Evolutionary conservation across 92 coral and sea anemone genomes (phyloP).

Genomic region (Epizoanthus rinbou): DNA sequence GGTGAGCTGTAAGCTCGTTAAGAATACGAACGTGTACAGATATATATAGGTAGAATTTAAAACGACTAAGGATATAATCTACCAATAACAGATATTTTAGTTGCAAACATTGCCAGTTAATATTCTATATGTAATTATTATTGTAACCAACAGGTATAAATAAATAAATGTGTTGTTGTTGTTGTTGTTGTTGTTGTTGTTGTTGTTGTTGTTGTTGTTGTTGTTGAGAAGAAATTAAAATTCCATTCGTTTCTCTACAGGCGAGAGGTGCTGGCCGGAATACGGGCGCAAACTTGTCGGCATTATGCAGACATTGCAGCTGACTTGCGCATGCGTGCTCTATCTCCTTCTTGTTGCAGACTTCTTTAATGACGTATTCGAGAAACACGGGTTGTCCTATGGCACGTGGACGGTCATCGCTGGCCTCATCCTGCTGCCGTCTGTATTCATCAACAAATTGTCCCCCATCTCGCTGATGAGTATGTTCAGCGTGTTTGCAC

Average conservation of each 20-base stretch:
- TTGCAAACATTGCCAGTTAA: too few relatives aligned
- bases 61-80: too few relatives aligned
- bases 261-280: conserved; percentile 91
- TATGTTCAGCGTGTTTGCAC: conserved; percentile 97
- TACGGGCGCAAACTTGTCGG: conserved; percentile 82
- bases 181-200: too few relatives aligned
- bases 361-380: conserved; percentile 93
- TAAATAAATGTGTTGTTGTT: too few relatives aligned
- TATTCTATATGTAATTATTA: too few relatives aligned
- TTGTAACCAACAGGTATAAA: too few relatives aligned
- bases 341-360: conserved; percentile 95
- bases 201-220: too few relatives aligned
- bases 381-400: conserved; percentile 72
- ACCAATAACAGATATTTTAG: too few relatives aligned
- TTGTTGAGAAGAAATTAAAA: background rate
- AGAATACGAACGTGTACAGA: too few relatives aligned
- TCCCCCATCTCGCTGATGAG: conserved; percentile 97
- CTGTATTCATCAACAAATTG: conserved; percentile 87
- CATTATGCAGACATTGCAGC: conserved; percentile 91
- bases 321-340: conserved; percentile 95
- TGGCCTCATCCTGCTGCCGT: conserved; percentile 85
- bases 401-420: conserved; percentile 87
- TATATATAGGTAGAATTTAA: too few relatives aligned
- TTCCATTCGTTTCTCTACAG: conserved; percentile 43
- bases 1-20: too few relatives aligned